Evolutionary conservation across 1,140 invertebrate genomes (phyloP).

Genomic region (Lepidotrigona ventralis): DNA sequence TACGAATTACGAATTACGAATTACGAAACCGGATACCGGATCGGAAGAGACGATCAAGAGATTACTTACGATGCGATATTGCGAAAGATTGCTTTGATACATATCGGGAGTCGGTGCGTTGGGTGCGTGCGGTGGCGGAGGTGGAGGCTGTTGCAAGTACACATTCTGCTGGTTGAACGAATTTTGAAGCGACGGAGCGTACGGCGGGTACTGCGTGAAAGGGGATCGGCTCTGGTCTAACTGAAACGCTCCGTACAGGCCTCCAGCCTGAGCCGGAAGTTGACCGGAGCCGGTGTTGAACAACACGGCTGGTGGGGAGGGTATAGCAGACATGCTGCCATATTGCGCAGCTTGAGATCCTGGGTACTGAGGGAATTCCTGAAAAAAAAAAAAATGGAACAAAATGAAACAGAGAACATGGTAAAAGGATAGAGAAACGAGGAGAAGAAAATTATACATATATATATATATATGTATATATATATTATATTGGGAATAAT

Average conservation of each 20-base stretch:
- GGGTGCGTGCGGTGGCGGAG: slow-evolving; percentile 77
- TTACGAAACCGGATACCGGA: neutral
- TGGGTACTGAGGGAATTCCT: slow-evolving; percentile 78
- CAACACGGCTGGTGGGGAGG: slow-evolving; percentile 89
- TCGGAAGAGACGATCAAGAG: neutral
- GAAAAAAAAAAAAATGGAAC: slow-evolving; percentile 14
- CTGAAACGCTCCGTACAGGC: slow-evolving; percentile 88
- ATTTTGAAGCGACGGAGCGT: slow-evolving; percentile 80
- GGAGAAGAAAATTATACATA: too few relatives aligned
- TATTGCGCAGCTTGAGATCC: slow-evolving; percentile 83
- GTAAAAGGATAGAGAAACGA: neutral
- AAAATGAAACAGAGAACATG: neutral
- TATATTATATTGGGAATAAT: slow-evolving; percentile 40
- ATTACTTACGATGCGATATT: slow-evolving; percentile 85
- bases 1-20: too few relatives aligned
- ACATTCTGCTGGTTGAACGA: slow-evolving; percentile 86
- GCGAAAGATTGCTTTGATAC: slow-evolving; percentile 88
- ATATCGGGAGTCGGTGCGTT: slow-evolving; percentile 86
- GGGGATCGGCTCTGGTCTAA: slow-evolving; percentile 83
- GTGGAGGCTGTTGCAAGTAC: slow-evolving; percentile 84
- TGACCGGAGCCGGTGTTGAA: slow-evolving; percentile 89
- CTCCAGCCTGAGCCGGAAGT: slow-evolving; percentile 86
- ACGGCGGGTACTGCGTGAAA: slow-evolving; percentile 84
- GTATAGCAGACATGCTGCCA: slow-evolving; percentile 88
- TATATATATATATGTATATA: too few relatives aligned